Conservation (phyloP, 2,113 vertebrate species). For the Mus pahari region DNA sequence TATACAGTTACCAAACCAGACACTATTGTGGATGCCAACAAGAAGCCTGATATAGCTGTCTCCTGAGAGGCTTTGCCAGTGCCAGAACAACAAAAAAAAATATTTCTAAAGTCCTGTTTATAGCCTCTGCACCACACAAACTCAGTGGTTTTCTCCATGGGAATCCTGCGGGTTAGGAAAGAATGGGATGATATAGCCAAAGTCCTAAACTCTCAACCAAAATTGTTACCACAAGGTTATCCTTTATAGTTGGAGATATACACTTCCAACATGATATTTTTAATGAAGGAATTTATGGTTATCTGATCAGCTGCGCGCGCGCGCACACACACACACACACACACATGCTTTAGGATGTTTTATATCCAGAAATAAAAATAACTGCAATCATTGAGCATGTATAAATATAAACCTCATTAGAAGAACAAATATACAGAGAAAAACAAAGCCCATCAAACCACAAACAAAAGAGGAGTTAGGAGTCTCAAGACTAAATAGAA, state of each 20-base stretch:
- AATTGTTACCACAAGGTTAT: not conserved
- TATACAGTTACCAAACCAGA: no score
- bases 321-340: not conserved
- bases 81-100: not conserved
- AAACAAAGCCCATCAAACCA: not conserved
- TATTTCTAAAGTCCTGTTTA: not conserved
- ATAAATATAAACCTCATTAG: not conserved
- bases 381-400: not conserved
- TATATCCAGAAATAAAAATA: not conserved
- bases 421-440: not conserved
- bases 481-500: not conserved
- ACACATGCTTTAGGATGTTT: not conserved
- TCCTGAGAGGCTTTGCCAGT: no score
- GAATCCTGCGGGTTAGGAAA: not conserved
- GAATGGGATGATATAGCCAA: not conserved
- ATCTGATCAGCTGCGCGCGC: not conserved
- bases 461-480: not conserved
- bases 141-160: not conserved
- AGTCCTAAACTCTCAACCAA: not conserved
- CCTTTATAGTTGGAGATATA: not conserved
- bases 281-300: not conserved
- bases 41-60: no score
- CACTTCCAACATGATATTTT: not conserved
- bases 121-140: not conserved
- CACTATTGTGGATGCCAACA: no score